Base-by-base conservation (phyloP, 92 coral and sea anemone species). In the Porites divaricata region DNA sequence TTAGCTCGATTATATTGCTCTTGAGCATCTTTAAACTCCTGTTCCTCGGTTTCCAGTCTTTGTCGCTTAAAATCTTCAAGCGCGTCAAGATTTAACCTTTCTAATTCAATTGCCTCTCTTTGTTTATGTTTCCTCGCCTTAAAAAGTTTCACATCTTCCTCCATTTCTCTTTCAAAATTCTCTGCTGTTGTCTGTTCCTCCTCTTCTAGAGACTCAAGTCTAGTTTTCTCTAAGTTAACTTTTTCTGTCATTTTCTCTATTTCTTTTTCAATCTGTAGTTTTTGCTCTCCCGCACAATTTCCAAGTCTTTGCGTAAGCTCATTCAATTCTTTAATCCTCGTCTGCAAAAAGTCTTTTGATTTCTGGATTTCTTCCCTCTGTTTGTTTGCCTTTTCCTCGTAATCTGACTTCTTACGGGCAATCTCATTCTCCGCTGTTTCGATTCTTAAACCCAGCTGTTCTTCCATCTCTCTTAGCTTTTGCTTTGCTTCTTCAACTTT, bases 21-120 rank as follows among this genome's bases (percentile, higher is more conserved):
- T 72, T 94, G 97, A 2, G 97, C 95, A 10, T 95, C 92, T 67
- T 91, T 92, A 7, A 97, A 74, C 49, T 91, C 93, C 25, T 74
- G 72, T 63, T 95, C 99, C 6, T 90, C 98, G 22, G 90, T 88
- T 69, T 91, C 95, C 4, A 95, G 75, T 1, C 90, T 89, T 20
- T 85, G 76, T 20, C 81, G 73, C 69, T 91, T 95, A 11, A 87
- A 81, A 80, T 93, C 93, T 63, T 95, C 93, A 14, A 95, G 70
- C 53, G 80, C 85, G 64, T 97, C 98, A 9, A 97, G 51, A 45
- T 84, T 77, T 26, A 81, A 70, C 74, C 93, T 85, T 67, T 93
- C 94, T 48, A 83, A 72, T 63, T 95, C 95, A 62, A 97, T 66
- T 24, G 92, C 86, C 49, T 90, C 92, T 49, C 90, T 90, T 51